Evolutionary conservation across 1,140 invertebrate species (phyloP).

Genomic region (Macrobrachium rosenbergii): DNA sequence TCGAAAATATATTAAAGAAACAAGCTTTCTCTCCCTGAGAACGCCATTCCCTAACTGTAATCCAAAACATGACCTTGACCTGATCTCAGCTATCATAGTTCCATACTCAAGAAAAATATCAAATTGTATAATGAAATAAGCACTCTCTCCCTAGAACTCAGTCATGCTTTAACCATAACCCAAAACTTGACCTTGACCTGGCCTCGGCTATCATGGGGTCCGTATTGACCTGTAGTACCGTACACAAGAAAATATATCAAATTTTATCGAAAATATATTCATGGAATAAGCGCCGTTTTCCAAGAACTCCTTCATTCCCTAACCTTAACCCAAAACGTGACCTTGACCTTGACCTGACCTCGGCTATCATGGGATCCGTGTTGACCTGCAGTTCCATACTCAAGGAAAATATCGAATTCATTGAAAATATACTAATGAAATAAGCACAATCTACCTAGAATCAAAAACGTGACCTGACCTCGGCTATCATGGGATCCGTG

Average conservation of each 20-base stretch:
- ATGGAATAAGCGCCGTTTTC: neutral
- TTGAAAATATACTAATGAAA: neutral
- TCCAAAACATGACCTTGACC: too few relatives aligned
- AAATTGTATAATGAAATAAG: neutral
- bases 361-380: conserved; percentile 52
- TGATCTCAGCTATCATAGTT: too few relatives aligned
- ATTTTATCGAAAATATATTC: neutral
- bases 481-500: conserved; percentile 55
- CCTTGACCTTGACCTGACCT: conserved; percentile 43
- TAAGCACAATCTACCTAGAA: too few relatives aligned
- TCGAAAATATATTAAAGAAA: too few relatives aligned
- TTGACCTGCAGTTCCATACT: conserved; percentile 4
- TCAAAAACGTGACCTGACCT: conserved; percentile 49
- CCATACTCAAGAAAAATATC: too few relatives aligned
- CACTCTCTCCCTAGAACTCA: neutral
- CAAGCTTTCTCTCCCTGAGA: too few relatives aligned
- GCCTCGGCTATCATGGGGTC: conserved; percentile 54
- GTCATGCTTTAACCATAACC: too few relatives aligned
- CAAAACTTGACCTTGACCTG: too few relatives aligned
- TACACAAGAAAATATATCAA: too few relatives aligned
- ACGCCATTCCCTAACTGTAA: too few relatives aligned
- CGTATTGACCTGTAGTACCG: conserved; percentile 15
- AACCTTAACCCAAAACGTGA: too few relatives aligned
- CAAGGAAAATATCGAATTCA: too few relatives aligned
- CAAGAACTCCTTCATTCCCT: neutral